A percentile compares a stretch with the other conserved stretches of the same genome.
phyloP scores from a whole-genome alignment of 2,113 vertebrate species.

The Oenanthe melanoleuca region DNA sequence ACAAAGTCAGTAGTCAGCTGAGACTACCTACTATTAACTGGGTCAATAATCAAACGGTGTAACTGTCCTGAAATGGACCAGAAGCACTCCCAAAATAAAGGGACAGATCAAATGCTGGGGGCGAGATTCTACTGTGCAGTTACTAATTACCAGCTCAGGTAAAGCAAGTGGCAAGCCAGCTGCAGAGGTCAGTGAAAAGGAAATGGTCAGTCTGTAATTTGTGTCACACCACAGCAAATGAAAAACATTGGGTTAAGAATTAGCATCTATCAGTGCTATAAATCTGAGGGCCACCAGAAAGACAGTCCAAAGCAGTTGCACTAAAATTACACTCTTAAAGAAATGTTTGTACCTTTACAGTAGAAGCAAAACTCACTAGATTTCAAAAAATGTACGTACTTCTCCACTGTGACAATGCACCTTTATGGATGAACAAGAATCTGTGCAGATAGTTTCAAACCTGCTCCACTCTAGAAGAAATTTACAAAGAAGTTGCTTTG shows the following conservation, averaged over 20 bases:
- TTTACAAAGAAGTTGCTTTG: background rate
- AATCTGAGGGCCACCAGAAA: background rate
- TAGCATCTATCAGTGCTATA: background rate
- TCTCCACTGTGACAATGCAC: background rate
- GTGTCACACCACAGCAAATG: background rate
- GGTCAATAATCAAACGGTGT: background rate
- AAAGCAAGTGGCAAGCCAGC: background rate
- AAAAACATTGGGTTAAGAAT: background rate
- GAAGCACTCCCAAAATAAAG: background rate
- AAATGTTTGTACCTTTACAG: background rate
- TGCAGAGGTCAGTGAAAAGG: background rate
- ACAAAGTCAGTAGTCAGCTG: background rate
- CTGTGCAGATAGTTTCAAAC: background rate
- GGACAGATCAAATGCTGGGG: background rate
- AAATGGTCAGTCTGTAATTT: background rate
- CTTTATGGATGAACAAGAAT: background rate
- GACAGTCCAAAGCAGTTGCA: background rate
- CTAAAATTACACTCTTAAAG: background rate
- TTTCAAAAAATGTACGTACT: fast-evolving
- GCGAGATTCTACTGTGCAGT: background rate
- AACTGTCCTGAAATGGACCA: background rate
- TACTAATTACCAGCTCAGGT: background rate
- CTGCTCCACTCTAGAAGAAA: background rate
- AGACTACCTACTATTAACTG: background rate
- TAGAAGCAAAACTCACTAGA: background rate